Percentiles rank a stretch among this genome's conserved stretches.
phyloP scores from a whole-genome alignment of 1,140 invertebrate genomes.

The Ooceraea biroi region DNA sequence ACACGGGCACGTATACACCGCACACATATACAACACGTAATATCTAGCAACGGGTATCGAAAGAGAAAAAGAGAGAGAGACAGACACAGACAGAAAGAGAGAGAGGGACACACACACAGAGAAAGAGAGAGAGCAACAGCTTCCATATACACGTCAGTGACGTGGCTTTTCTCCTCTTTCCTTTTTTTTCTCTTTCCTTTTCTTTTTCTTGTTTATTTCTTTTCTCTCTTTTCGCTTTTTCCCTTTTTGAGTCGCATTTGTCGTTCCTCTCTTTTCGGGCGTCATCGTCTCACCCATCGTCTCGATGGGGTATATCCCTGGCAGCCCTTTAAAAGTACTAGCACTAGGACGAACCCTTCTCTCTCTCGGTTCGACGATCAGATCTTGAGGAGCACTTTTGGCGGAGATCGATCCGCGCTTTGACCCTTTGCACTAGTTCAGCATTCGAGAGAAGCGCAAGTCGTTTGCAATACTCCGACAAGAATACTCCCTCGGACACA shows the following conservation, averaged over 20 bases:
- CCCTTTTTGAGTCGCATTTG: constrained; percentile 29
- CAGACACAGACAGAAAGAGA: constrained; percentile 8
- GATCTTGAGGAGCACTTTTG: constrained; percentile 19
- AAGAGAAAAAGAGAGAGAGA: constrained; percentile 12
- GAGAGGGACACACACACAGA: background rate
- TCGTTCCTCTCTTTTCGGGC: constrained; percentile 37
- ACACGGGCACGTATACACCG: constrained; percentile 66
- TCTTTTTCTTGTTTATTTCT: background rate
- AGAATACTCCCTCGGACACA: background rate
- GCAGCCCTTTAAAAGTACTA: background rate
- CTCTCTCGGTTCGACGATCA: constrained; percentile 36
- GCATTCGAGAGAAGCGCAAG: too few relatives aligned
- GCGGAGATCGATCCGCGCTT: constrained; percentile 29
- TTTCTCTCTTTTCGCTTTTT: constrained; percentile 25
- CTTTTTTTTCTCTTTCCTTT: constrained; percentile 17
- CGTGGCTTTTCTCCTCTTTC: constrained; percentile 51
- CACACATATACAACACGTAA: constrained; percentile 66
- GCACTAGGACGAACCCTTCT: background rate
- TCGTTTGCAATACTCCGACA: background rate
- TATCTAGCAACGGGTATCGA: constrained; percentile 67
- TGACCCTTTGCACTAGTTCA: constrained; percentile 26
- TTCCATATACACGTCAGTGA: constrained; percentile 36
- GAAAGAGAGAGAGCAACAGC: constrained; percentile 24
- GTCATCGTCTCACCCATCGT: constrained; percentile 23
- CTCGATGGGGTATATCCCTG: background rate